Percentiles rank a stretch among this genome's conserved stretches.
These are phyloP conservation scores for Macroglossus sobrinus DNA, from an alignment of 2,113 vertebrate genomes.

Conservation along the genomic window DNA sequence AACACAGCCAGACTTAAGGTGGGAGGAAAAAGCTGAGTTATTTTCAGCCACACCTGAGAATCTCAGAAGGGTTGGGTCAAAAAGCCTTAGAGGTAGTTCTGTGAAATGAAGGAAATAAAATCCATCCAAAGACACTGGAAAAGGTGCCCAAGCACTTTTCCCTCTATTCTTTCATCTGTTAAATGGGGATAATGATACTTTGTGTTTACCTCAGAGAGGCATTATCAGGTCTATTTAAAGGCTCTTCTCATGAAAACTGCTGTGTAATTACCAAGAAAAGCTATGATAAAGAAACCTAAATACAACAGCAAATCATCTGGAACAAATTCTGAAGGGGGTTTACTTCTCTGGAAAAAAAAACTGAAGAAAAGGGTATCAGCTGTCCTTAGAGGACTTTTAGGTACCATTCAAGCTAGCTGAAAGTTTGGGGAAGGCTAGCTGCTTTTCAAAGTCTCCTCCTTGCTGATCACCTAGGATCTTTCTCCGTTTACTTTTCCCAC, in stretches of 20 bases:
- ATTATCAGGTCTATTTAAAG: slow-evolving; percentile 74
- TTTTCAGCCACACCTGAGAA: not conserved
- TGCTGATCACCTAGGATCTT: not conserved
- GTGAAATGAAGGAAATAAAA: not conserved
- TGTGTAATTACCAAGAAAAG: slow-evolving; percentile 70
- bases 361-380: slow-evolving; percentile 38
- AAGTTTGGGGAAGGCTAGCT: not conserved
- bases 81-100: not conserved
- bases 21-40: not conserved
- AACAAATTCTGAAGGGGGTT: slow-evolving; percentile 57
- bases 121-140: not conserved
- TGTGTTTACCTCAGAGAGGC: slow-evolving; percentile 65
- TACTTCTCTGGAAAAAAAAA: slow-evolving; percentile 60
- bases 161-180: slow-evolving; percentile 71
- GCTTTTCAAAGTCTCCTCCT: not conserved
- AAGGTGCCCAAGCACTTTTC: slow-evolving; percentile 1
- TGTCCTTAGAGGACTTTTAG: not conserved
- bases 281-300: slow-evolving; percentile 77
- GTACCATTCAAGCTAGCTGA: not conserved
- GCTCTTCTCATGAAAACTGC: slow-evolving; percentile 61
- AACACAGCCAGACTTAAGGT: not conserved
- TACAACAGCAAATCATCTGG: slow-evolving; percentile 69
- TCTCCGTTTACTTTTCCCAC: not conserved
- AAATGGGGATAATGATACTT: slow-evolving; percentile 72
- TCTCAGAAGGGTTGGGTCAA: not conserved